These are phyloP conservation scores for Gopherus evgoodei DNA, from an alignment of 2,113 vertebrate species.

Conservation along the genomic window DNA sequence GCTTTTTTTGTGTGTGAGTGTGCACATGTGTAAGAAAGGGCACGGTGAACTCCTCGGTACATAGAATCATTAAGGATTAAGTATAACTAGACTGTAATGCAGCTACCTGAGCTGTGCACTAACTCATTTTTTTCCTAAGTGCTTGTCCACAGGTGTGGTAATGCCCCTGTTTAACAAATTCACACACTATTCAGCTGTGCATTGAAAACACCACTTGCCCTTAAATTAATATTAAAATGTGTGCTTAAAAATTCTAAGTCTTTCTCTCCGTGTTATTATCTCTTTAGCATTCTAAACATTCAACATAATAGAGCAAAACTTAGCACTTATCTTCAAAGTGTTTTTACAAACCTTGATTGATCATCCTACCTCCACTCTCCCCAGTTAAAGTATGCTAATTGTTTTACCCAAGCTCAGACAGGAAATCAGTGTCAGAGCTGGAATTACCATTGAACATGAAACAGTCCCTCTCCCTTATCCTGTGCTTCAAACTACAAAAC, in stretches of 20 bases:
- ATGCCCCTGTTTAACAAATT: not conserved
- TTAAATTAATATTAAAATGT: too few relatives aligned
- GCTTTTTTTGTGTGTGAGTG: not conserved
- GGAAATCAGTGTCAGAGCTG: not conserved
- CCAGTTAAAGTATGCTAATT: not conserved
- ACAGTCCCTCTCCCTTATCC: not conserved
- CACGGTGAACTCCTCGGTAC: not conserved
- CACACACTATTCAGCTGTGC: too few relatives aligned
- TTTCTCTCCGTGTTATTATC: not conserved
- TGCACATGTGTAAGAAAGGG: not conserved
- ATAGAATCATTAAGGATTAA: not conserved
- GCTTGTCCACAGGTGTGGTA: not conserved
- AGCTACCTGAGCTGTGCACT: constrained; percentile 14
- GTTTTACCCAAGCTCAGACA: not conserved
- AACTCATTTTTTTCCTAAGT: not conserved
- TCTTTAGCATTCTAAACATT: not conserved
- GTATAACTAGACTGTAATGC: not conserved
- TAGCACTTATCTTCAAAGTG: not conserved
- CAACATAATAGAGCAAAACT: constrained; percentile 9
- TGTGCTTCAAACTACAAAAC: not conserved
- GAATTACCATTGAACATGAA: not conserved
- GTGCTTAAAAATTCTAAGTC: too few relatives aligned
- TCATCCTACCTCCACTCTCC: not conserved
- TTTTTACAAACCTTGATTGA: constrained; percentile 17
- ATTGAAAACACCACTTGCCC: too few relatives aligned